A percentile compares a stretch with the other conserved stretches of the same genome.
Conservation (phyloP, 1,140 invertebrate genomes). For the Pachypsylla venusta region DNA sequence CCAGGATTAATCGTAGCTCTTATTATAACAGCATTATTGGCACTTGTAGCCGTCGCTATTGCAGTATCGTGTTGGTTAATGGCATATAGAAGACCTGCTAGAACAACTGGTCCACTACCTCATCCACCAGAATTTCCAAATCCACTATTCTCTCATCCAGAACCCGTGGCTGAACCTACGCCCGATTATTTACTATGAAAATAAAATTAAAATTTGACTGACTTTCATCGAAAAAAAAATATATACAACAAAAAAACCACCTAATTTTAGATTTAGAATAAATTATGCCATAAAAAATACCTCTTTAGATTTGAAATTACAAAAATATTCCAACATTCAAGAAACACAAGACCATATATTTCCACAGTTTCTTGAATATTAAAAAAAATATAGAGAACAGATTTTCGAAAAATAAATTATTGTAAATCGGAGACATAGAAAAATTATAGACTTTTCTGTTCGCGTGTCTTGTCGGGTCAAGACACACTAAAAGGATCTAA, state of each 20-base stretch:
- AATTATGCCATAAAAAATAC: background rate
- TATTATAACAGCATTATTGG: conserved; percentile 77
- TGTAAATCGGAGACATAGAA: no score
- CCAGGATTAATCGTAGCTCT: conserved; percentile 82
- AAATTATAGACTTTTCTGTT: no score
- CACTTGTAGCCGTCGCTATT: conserved; percentile 80
- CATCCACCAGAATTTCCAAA: conserved; percentile 91
- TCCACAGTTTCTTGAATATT: no score
- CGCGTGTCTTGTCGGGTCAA: no score
- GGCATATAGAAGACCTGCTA: conserved; percentile 73
- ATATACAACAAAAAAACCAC: background rate
- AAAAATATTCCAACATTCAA: background rate
- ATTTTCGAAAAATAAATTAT: no score
- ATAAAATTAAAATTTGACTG: background rate
- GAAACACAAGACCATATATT: background rate
- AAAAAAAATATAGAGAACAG: no score
- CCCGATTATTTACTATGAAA: conserved; percentile 55
- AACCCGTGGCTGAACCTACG: conserved; percentile 58
- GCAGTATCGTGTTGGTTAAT: conserved; percentile 90
- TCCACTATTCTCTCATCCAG: conserved; percentile 74
- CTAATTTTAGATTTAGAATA: background rate
- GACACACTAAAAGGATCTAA: no score
- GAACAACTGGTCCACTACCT: conserved; percentile 70
- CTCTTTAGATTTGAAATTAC: background rate
- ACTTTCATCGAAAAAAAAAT: background rate